Percentiles rank a stretch among this genome's conserved stretches.
These are phyloP conservation scores for Liodrosophila aerea DNA, from an alignment of 2,888 invertebrate species.

Conservation along the genomic window DNA sequence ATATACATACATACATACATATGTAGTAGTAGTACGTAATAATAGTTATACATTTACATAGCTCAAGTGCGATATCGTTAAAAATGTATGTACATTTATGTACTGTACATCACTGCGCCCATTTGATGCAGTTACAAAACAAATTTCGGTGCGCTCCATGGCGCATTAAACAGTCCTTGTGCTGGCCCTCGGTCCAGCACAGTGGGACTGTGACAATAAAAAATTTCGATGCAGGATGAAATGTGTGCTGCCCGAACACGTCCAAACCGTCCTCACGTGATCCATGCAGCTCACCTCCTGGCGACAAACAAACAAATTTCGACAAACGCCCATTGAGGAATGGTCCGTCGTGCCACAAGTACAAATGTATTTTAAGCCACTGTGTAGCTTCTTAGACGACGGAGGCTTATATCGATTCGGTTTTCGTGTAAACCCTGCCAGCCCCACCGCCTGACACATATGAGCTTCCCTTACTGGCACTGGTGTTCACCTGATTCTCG, in stretches of 20 bases:
- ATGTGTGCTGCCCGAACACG: conserved; percentile 23
- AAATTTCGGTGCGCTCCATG: conserved; percentile 55
- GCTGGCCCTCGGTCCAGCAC: conserved; percentile 30
- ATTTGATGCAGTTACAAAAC: conserved; percentile 53
- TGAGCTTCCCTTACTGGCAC: conserved; percentile 55
- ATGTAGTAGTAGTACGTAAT: conserved; percentile 35
- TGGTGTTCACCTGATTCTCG: conserved; percentile 46
- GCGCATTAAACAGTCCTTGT: conserved; percentile 47
- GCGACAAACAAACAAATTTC: conserved; percentile 70
- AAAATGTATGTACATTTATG: conserved; percentile 36
- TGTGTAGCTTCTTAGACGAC: conserved; percentile 15
- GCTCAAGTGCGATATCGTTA: conserved; percentile 41
- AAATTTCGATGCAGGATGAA: conserved; percentile 65
- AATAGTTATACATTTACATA: conserved; percentile 52
- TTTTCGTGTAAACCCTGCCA: conserved; percentile 80
- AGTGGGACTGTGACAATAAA: conserved; percentile 68
- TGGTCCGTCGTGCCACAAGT: conserved; percentile 62
- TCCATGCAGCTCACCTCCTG: conserved; percentile 43
- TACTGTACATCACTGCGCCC: conserved; percentile 35
- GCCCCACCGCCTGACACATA: conserved; percentile 51
- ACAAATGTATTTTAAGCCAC: conserved; percentile 64
- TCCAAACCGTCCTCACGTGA: neutral
- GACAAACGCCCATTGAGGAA: conserved; percentile 34
- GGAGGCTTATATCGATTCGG: conserved; percentile 81
- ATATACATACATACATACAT: conserved; percentile 35